phyloP scores from a whole-genome alignment of 2,888 invertebrate genomes.

The Melipona bicolor region DNA sequence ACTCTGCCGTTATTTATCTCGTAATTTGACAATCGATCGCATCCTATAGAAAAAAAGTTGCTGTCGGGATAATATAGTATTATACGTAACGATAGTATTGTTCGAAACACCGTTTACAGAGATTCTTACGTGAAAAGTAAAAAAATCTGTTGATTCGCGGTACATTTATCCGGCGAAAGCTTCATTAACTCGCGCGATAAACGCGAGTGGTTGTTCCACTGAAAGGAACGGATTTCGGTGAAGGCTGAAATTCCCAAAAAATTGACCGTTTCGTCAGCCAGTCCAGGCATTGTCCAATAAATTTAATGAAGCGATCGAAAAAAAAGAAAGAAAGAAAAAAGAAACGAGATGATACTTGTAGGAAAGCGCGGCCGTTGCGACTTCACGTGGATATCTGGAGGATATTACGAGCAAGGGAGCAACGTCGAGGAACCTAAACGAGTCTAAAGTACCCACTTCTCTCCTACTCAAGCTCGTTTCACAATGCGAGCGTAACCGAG shows the following conservation, averaged over 20 bases:
- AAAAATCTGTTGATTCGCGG: slow-evolving; percentile 11
- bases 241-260: neutral
- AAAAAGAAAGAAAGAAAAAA: too few relatives aligned
- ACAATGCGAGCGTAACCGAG: slow-evolving; percentile 63
- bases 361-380: slow-evolving; percentile 36
- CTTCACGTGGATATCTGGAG: slow-evolving; percentile 45
- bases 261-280: neutral
- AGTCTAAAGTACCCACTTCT: slow-evolving; percentile 62
- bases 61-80: too few relatives aligned
- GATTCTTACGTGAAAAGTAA: neutral
- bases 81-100: neutral
- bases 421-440: slow-evolving; percentile 60
- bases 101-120: neutral
- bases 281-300: slow-evolving; percentile 3
- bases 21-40: neutral
- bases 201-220: neutral
- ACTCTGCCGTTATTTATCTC: neutral
- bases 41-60: neutral
- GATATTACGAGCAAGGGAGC: slow-evolving; percentile 61
- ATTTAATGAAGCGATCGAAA: slow-evolving; percentile 57
- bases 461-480: slow-evolving; percentile 60
- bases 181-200: neutral
- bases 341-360: slow-evolving; percentile 35
- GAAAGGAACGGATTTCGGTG: neutral
- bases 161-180: slow-evolving; percentile 19